These are phyloP conservation scores for Chaetura pelagica DNA, from an alignment of 2,113 vertebrate species.

Conservation along the genomic window DNA sequence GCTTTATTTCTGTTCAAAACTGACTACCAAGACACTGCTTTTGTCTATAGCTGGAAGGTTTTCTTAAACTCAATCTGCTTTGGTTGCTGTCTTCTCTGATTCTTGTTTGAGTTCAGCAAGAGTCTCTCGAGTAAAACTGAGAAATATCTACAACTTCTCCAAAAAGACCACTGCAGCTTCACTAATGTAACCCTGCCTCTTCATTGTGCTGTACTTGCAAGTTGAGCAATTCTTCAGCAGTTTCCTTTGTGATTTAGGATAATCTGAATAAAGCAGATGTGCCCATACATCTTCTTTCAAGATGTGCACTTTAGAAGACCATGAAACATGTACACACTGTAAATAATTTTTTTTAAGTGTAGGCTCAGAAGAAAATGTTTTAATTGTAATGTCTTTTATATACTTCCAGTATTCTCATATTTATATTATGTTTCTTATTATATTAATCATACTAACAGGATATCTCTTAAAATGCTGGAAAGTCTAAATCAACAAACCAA, in stretches of 20 bases:
- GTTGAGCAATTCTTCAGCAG: neutral
- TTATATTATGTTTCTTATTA: slow-evolving; percentile 3
- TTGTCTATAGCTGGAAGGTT: neutral
- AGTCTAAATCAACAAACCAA: slow-evolving; percentile 17
- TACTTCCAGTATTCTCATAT: neutral
- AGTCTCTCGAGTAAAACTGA: neutral
- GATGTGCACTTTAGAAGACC: neutral
- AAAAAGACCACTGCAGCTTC: neutral
- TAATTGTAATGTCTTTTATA: neutral
- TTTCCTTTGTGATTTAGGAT: neutral
- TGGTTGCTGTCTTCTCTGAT: neutral
- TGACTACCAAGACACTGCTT: neutral
- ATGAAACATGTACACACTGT: neutral
- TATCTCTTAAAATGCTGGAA: slow-evolving; percentile 5
- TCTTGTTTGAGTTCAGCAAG: neutral
- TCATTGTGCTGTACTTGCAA: neutral
- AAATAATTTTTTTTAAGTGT: neutral
- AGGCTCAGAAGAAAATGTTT: neutral
- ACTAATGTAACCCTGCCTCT: neutral
- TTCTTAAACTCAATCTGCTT: neutral
- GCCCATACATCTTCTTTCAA: neutral
- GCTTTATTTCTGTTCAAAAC: neutral
- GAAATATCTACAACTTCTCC: neutral
- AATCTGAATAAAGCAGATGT: neutral
- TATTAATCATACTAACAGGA: slow-evolving; percentile 14